Conservation (phyloP, 2,797 vertebrate species). For the Poecile montanus region DNA sequence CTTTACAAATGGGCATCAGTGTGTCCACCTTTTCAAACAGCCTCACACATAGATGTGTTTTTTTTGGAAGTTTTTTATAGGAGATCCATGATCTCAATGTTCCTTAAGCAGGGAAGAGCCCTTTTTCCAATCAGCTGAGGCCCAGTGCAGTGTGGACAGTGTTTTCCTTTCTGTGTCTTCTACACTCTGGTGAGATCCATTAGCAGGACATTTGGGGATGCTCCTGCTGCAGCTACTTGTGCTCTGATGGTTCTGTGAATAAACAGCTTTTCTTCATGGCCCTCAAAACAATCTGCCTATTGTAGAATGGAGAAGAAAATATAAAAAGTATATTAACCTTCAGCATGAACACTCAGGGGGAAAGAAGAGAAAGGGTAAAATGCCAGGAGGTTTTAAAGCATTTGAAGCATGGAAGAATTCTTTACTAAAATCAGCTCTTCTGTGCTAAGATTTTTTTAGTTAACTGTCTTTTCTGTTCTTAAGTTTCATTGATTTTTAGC, state of each 20-base stretch:
- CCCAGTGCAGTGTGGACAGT: background rate
- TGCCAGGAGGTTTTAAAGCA: background rate
- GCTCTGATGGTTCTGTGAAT: background rate
- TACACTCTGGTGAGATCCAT: background rate
- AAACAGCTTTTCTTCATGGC: background rate
- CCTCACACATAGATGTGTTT: background rate
- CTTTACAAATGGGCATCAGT: background rate
- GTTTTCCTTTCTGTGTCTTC: background rate
- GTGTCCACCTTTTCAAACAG: background rate
- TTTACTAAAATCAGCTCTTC: conserved; percentile 5
- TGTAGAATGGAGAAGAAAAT: background rate
- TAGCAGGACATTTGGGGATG: background rate
- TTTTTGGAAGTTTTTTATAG: background rate
- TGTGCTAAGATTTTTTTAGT: background rate
- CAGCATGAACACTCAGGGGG: background rate
- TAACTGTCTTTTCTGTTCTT: conserved; percentile 39
- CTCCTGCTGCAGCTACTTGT: background rate
- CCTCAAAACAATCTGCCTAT: background rate
- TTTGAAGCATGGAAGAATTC: conserved; percentile 8
- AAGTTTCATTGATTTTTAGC: conserved; percentile 38
- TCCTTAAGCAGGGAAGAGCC: background rate
- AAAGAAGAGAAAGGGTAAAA: background rate
- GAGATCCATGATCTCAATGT: background rate
- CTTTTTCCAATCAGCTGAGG: background rate
- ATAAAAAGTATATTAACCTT: background rate